A percentile compares a stretch with the other conserved stretches of the same genome.
phyloP scores from a whole-genome alignment of 2,797 vertebrate species.

The Neostethus bicornis region DNA sequence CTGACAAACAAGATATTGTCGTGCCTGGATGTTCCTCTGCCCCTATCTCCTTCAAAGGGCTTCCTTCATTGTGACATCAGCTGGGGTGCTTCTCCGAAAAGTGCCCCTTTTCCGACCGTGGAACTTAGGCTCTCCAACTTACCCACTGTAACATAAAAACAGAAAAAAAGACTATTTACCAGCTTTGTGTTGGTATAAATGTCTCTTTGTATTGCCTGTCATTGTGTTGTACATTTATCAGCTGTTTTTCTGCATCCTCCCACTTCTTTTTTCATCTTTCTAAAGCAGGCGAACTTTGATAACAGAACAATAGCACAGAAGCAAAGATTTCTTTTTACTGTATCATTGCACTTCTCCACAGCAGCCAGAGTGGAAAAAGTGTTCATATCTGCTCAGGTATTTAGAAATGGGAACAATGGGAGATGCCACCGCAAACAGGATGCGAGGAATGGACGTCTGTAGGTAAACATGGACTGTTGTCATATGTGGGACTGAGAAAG shows the following conservation, averaged over 20 bases:
- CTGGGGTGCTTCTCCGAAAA: conserved; percentile 40
- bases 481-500: conserved; percentile 68
- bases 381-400: conserved; percentile 63
- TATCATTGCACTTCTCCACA: conserved; percentile 17
- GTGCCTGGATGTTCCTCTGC: conserved; percentile 70
- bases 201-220: conserved; percentile 54
- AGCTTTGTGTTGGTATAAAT: conserved; percentile 37
- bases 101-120: conserved; percentile 31
- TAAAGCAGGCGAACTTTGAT: conserved; percentile 59
- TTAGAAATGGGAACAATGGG: conserved; percentile 53
- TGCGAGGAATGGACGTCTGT: conserved; percentile 52
- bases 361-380: conserved; percentile 38
- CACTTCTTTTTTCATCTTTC: conserved; percentile 45
- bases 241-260: conserved; percentile 48
- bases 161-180: neutral
- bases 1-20: conserved; percentile 73
- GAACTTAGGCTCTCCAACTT: conserved; percentile 19
- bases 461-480: conserved; percentile 73
- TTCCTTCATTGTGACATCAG: conserved; percentile 80
- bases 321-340: conserved; percentile 38
- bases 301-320: conserved; percentile 56
- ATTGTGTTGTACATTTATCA: conserved; percentile 54
- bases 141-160: neutral
- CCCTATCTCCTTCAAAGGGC: conserved; percentile 81
- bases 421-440: conserved; percentile 72